phyloP scores from a whole-genome alignment of 2,797 vertebrate genomes.

The Melanotaenia trifasciata region DNA sequence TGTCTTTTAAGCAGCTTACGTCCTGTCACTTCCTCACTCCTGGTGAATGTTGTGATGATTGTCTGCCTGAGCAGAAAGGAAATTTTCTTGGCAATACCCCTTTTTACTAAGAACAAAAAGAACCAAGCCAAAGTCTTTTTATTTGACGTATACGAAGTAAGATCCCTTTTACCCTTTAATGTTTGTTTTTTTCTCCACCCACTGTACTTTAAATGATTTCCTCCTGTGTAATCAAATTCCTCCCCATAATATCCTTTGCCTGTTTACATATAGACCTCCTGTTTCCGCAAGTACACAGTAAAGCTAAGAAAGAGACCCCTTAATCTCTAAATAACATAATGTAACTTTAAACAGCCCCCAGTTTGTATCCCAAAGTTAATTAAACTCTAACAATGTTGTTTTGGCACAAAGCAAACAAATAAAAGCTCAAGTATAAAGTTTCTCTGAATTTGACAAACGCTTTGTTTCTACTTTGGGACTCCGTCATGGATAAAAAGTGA shows the following conservation, averaged over 20 bases:
- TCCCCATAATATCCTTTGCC: constrained; percentile 69
- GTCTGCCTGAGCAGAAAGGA: constrained; percentile 65
- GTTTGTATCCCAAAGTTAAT: constrained; percentile 11
- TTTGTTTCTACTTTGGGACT: constrained; percentile 25
- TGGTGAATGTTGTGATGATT: constrained; percentile 66
- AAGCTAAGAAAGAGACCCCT: constrained; percentile 24
- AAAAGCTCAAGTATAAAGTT: neutral
- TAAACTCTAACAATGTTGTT: neutral
- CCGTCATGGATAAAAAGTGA: constrained; percentile 20
- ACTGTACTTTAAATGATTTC: constrained; percentile 55
- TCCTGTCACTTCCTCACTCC: constrained; percentile 62
- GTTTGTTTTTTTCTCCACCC: constrained; percentile 36
- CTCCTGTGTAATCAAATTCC: constrained; percentile 62
- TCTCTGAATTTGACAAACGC: constrained; percentile 1
- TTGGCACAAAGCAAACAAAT: constrained; percentile 11
- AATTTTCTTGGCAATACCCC: constrained; percentile 51
- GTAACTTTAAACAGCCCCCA: constrained; percentile 20
- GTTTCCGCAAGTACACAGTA: constrained; percentile 42
- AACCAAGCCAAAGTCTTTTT: constrained; percentile 20
- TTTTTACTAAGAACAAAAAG: constrained; percentile 17
- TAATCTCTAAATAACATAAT: constrained; percentile 43
- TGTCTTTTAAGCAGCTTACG: constrained; percentile 73
- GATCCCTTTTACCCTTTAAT: constrained; percentile 38
- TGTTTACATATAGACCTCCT: constrained; percentile 70
- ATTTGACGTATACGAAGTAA: neutral